Percentiles rank a stretch among this genome's conserved stretches.
phyloP scores from a whole-genome alignment of 2,797 vertebrate genomes.

The Acipenser transmontanus region DNA sequence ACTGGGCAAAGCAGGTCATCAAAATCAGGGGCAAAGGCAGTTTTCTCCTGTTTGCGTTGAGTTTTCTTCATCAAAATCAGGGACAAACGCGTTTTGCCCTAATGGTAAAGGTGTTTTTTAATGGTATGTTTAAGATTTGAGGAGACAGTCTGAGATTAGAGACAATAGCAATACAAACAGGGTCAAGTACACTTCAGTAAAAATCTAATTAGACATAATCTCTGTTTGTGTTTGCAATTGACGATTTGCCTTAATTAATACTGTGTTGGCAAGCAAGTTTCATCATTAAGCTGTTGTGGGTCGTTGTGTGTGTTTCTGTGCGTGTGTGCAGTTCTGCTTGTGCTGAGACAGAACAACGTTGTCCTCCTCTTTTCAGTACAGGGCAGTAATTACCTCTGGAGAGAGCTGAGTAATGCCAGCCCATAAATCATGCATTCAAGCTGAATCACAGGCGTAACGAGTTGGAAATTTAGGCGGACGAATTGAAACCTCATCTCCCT shows the following conservation, averaged over 20 bases:
- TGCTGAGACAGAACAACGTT: conserved; percentile 19
- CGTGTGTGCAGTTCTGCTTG: conserved; percentile 18
- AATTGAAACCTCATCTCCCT: not conserved
- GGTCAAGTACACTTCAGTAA: too few relatives aligned
- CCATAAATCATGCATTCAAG: not conserved
- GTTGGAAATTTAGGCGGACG: not conserved
- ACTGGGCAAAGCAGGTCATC: too few relatives aligned
- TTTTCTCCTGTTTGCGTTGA: too few relatives aligned
- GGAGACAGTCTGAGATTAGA: too few relatives aligned
- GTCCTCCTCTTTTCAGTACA: conserved; percentile 32
- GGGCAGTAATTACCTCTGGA: conserved; percentile 19
- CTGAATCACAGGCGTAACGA: not conserved
- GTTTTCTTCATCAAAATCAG: too few relatives aligned
- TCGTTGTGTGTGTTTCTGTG: conserved; percentile 14
- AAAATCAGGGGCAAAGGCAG: too few relatives aligned
- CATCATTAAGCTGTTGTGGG: not conserved
- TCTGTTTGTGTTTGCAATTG: not conserved
- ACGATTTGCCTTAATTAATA: not conserved
- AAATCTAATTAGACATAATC: too few relatives aligned
- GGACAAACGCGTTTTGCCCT: too few relatives aligned
- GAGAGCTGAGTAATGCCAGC: not conserved
- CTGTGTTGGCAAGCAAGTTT: not conserved
- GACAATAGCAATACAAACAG: too few relatives aligned
- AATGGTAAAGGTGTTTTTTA: too few relatives aligned
- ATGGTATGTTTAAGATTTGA: too few relatives aligned